Evolutionary conservation across 1,140 invertebrate genomes (phyloP).

Genomic region (Magallana angulata): DNA sequence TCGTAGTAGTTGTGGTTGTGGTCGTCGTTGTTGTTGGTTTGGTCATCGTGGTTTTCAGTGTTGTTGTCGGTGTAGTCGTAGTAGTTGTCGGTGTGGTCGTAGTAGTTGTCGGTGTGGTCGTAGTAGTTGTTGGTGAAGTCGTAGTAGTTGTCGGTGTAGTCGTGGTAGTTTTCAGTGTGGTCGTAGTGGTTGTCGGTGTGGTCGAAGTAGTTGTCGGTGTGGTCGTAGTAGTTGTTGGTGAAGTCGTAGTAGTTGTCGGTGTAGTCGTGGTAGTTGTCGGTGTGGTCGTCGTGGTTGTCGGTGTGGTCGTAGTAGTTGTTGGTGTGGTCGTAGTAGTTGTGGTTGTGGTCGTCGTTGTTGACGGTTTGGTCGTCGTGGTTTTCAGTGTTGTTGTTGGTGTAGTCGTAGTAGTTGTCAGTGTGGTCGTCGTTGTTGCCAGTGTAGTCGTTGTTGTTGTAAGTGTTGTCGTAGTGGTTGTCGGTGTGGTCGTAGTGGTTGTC

Average conservation of each 20-base stretch:
- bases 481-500: neutral
- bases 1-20: too few species aligned
- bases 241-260: neutral
- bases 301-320: neutral
- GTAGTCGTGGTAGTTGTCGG: neutral
- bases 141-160: neutral
- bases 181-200: neutral
- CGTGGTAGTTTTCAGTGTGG: neutral
- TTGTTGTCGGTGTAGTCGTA: neutral
- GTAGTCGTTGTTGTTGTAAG: neutral
- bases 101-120: neutral
- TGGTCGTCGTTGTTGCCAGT: neutral
- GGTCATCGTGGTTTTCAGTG: too few species aligned
- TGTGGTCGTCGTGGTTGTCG: neutral
- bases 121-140: neutral
- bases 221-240: neutral
- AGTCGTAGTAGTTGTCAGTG: neutral
- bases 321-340: neutral
- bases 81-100: neutral
- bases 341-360: neutral
- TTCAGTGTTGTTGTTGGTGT: neutral
- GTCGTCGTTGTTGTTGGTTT: too few species aligned
- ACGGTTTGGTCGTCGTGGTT: neutral
- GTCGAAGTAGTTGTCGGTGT: neutral
- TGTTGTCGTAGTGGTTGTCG: neutral